phyloP scores from a whole-genome alignment of 1,140 invertebrate genomes.

The Drosophila chauvacae region DNA sequence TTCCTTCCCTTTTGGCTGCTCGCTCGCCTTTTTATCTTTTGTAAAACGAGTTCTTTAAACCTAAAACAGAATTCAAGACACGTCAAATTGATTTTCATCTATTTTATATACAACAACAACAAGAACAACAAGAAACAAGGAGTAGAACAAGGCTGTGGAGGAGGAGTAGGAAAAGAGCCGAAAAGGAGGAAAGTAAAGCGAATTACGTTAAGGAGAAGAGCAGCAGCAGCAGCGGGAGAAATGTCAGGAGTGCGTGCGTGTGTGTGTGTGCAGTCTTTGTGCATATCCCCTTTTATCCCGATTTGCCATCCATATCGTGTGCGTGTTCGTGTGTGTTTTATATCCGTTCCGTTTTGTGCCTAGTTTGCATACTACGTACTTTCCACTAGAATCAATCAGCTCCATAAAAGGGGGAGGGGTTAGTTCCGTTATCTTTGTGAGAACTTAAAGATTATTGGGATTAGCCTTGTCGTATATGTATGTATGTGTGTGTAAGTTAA shows the following conservation, averaged over 20 bases:
- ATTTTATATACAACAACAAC: conserved; percentile 73
- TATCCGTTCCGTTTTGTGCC: conserved; percentile 8
- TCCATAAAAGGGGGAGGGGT: not conserved
- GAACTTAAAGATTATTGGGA: conserved; percentile 56
- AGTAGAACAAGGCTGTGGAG: not conserved
- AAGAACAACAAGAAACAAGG: conserved; percentile 34
- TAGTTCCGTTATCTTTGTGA: conserved; percentile 39
- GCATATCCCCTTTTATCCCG: conserved; percentile 29
- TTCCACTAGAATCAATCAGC: conserved; percentile 34
- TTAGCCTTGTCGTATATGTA: conserved; percentile 35
- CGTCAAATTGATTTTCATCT: conserved; percentile 82
- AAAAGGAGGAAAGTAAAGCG: conserved; percentile 44
- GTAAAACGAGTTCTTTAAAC: conserved; percentile 79
- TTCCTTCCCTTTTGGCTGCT: conserved; percentile 27
- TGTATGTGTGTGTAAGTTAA: not conserved
- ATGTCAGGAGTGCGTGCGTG: conserved; percentile 46
- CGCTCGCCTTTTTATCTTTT: conserved; percentile 54
- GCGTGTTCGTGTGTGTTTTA: not conserved
- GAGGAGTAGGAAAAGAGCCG: conserved; percentile 7
- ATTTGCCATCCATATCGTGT: conserved; percentile 11
- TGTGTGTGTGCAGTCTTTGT: conserved; percentile 16
- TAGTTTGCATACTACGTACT: conserved; percentile 30
- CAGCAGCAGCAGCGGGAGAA: conserved; percentile 47
- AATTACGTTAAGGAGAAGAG: conserved; percentile 51
- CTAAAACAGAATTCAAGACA: conserved; percentile 77